Evolutionary conservation across 2,797 vertebrate genomes (phyloP).

Genomic region (Sebastes oblongus): DNA sequence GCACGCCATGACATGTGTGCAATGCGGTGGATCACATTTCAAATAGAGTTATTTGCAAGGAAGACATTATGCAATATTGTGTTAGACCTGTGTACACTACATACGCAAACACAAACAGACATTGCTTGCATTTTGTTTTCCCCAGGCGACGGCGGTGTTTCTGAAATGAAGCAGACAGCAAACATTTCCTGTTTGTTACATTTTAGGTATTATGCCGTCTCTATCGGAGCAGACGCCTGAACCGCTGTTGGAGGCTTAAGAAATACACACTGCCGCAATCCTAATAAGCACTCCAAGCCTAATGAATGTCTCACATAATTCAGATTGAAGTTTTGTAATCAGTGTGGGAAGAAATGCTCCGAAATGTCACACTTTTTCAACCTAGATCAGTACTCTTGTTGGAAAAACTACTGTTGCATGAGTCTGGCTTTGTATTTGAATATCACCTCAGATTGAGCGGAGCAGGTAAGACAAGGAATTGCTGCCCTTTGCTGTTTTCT

Average conservation of each 20-base stretch:
- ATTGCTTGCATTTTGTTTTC: conserved; percentile 64
- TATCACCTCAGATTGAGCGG: neutral
- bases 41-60: conserved; percentile 56
- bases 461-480: neutral
- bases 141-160: conserved; percentile 53
- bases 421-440: neutral
- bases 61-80: conserved; percentile 59
- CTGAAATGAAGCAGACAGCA: conserved; percentile 64
- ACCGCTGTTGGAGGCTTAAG: conserved; percentile 9
- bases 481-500: neutral
- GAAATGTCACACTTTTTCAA: neutral
- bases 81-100: conserved; percentile 67
- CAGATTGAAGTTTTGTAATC: conserved; percentile 9
- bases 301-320: conserved; percentile 27
- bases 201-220: conserved; percentile 36
- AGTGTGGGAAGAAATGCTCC: neutral
- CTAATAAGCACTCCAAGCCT: conserved; percentile 1
- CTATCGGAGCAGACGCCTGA: conserved; percentile 20
- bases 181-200: conserved; percentile 71
- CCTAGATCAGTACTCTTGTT: neutral
- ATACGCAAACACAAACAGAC: conserved; percentile 70
- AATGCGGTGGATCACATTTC: conserved; percentile 58
- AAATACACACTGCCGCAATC: conserved; percentile 13
- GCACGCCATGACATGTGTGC: conserved; percentile 33
- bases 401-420: neutral